Conservation (phyloP, 2,797 vertebrate genomes). For the Ciconia nigra region DNA sequence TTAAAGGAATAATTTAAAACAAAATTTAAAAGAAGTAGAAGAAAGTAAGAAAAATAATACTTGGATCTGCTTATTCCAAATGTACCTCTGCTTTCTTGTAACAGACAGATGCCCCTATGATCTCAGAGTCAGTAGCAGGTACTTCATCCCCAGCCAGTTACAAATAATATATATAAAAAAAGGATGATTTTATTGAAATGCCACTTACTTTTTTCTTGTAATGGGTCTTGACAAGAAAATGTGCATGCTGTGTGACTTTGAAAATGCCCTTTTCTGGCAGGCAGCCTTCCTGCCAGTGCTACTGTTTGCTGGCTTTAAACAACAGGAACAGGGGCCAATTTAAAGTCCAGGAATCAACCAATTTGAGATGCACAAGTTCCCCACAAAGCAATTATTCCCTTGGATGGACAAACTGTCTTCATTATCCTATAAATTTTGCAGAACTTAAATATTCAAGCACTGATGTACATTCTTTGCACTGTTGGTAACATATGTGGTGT, state of each 20-base stretch:
- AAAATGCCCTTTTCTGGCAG: constrained; percentile 58
- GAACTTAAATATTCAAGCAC: constrained; percentile 1
- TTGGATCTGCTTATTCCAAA: background rate
- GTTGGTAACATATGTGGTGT: background rate
- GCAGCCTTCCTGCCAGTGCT: constrained; percentile 20
- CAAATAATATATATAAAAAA: background rate
- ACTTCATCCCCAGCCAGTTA: background rate
- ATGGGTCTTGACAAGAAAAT: constrained; percentile 56
- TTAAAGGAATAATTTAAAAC: background rate
- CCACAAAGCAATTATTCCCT: constrained; percentile 32
- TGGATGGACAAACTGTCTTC: constrained; percentile 7
- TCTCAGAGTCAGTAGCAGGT: background rate
- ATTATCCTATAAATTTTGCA: constrained; percentile 37
- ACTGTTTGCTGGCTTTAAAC: constrained; percentile 42
- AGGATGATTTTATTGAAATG: constrained; percentile 36
- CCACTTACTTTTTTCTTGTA: constrained; percentile 48
- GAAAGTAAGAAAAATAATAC: background rate
- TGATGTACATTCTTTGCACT: background rate
- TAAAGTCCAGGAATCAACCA: constrained; percentile 42
- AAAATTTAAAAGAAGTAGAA: background rate
- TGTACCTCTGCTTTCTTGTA: background rate
- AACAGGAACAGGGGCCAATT: constrained; percentile 31
- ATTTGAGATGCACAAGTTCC: background rate
- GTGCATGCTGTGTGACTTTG: constrained; percentile 61
- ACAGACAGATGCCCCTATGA: background rate